Evolutionary conservation across 2,888 invertebrate species (phyloP).

Genomic region (Trachelus stipa): DNA sequence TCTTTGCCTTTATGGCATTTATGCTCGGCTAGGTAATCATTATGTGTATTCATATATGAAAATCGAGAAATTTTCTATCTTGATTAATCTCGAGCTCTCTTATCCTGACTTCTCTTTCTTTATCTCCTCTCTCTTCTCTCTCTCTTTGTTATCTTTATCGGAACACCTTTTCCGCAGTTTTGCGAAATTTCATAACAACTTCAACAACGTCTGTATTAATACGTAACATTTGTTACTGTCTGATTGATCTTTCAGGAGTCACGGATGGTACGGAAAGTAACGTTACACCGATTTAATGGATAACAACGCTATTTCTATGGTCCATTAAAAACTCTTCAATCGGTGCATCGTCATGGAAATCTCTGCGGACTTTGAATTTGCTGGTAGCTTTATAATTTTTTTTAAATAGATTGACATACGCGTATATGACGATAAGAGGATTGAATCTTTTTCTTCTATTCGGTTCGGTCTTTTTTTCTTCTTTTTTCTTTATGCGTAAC

Average conservation of each 20-base stretch:
- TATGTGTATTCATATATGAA: not conserved
- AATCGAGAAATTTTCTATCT: slow-evolving; percentile 4
- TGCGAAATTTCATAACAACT: not conserved
- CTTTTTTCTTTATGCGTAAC: slow-evolving; percentile 16
- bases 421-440: slow-evolving; percentile 19
- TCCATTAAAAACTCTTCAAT: not conserved
- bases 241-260: not conserved
- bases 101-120: not conserved
- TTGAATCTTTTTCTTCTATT: slow-evolving; percentile 13
- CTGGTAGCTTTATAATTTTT: not conserved
- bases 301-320: not conserved
- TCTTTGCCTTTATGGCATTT: not conserved
- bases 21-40: not conserved
- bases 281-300: not conserved
- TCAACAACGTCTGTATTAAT: not conserved
- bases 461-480: slow-evolving; percentile 23
- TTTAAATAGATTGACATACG: not conserved
- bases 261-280: not conserved
- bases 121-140: slow-evolving; percentile 8
- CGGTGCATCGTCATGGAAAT: not conserved
- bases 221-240: not conserved
- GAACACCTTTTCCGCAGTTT: not conserved
- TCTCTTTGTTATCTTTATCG: slow-evolving; percentile 12
- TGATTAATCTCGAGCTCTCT: not conserved
- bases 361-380: not conserved